These are phyloP conservation scores for Ctenodactylus gundi DNA, from an alignment of 2,113 vertebrate genomes.

Conservation along the genomic window DNA sequence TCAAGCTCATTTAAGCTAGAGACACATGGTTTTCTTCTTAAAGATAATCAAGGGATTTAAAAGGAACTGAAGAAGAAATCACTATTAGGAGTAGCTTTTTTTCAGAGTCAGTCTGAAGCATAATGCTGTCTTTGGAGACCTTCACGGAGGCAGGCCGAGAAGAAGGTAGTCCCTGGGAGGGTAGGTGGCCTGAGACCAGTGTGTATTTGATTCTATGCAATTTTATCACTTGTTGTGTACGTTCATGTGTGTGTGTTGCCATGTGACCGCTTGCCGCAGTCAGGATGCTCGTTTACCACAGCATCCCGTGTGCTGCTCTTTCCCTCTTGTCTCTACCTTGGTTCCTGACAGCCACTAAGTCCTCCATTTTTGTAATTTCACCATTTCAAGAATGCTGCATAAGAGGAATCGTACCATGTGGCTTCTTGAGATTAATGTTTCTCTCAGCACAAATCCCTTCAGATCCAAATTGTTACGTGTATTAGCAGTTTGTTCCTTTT, in stretches of 20 bases:
- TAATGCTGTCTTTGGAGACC: not conserved
- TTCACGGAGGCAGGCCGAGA: not conserved
- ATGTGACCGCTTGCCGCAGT: not conserved
- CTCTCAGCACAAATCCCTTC: not conserved
- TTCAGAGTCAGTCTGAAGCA: not conserved
- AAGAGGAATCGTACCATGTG: not conserved
- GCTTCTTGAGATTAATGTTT: not conserved
- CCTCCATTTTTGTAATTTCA: not conserved
- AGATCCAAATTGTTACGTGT: not conserved
- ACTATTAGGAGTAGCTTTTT: not conserved
- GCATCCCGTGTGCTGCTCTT: rapidly evolving
- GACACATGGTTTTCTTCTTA: not conserved
- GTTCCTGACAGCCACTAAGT: not conserved
- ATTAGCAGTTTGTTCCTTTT: not conserved
- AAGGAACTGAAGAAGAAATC: not conserved
- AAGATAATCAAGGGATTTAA: conserved; percentile 14
- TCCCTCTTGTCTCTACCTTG: not conserved
- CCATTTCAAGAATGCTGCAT: not conserved
- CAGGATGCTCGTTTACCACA: not conserved
- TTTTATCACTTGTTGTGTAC: not conserved
- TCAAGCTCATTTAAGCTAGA: conserved; percentile 55
- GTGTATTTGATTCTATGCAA: not conserved
- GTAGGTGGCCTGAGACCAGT: not conserved
- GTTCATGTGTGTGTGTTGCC: no score
- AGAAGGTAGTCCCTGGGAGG: not conserved